These are phyloP conservation scores for Akabosia matsudoensis DNA, from an alignment of 1,140 invertebrate species.

Conservation along the genomic window DNA sequence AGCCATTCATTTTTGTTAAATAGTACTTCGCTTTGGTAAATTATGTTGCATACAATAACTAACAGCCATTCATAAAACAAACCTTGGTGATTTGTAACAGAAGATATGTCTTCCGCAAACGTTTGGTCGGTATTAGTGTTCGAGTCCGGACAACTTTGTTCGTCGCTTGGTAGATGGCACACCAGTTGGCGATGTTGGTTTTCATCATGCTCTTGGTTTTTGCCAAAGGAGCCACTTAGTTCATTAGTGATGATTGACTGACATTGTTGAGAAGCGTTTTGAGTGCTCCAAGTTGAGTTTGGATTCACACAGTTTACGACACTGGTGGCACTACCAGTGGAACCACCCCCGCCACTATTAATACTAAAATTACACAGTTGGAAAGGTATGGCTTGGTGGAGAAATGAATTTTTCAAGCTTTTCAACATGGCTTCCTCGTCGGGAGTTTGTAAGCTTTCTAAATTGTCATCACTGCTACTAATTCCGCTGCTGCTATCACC, in stretches of 20 bases:
- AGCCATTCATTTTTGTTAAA: too few species aligned
- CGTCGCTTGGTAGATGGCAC: background rate
- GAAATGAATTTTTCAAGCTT: slow-evolving; percentile 15
- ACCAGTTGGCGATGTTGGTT: background rate
- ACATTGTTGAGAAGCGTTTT: too few species aligned
- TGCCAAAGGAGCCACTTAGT: background rate
- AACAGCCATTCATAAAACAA: too few species aligned
- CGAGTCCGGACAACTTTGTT: background rate
- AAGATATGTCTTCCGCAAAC: background rate
- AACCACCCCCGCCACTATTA: background rate
- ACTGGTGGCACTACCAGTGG: background rate
- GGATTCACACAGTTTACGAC: too few species aligned
- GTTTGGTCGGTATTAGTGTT: background rate
- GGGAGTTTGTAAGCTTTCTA: slow-evolving; percentile 5
- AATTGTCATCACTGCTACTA: slow-evolving; percentile 7
- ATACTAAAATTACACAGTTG: slow-evolving; percentile 8
- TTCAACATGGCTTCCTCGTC: slow-evolving; percentile 15
- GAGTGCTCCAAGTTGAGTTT: too few species aligned
- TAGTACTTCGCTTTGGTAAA: too few species aligned
- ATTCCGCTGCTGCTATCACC: slow-evolving; percentile 14
- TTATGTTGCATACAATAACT: background rate
- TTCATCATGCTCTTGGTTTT: background rate
- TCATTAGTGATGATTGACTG: background rate
- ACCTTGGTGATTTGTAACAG: slow-evolving; percentile 17
- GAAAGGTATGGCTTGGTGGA: slow-evolving; percentile 14